Percentiles rank a stretch among this genome's conserved stretches.
Conservation (phyloP, 1,140 invertebrate genomes). For the Cotesia glomerata region DNA sequence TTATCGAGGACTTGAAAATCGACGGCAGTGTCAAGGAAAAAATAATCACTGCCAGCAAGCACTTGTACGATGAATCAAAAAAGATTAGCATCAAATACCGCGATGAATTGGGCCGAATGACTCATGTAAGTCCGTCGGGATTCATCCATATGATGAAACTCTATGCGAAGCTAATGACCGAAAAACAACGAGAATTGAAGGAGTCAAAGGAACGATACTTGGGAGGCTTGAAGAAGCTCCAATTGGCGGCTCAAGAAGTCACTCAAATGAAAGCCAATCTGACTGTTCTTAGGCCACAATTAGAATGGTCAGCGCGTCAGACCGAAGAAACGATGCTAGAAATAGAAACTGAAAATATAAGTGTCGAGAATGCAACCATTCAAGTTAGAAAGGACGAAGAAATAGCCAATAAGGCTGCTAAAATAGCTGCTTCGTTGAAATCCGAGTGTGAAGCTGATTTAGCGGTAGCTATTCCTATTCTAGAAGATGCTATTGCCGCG, state of each 20-base stretch:
- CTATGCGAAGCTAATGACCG: conserved; percentile 63
- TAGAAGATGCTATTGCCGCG: conserved; percentile 69
- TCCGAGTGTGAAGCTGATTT: conserved; percentile 75
- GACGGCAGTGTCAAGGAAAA: conserved; percentile 59
- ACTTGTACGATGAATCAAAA: conserved; percentile 63
- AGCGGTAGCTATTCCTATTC: conserved; percentile 72
- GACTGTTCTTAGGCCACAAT: conserved; percentile 70
- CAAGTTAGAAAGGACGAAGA: conserved; percentile 73
- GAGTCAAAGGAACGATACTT: conserved; percentile 65
- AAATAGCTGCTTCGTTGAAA: conserved; percentile 69
- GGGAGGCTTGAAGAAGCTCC: conserved; percentile 71
- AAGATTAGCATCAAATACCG: conserved; percentile 48
- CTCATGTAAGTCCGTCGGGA: conserved; percentile 65
- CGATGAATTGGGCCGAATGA: conserved; percentile 54
- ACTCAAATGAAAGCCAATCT: conserved; percentile 72
- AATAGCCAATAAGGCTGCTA: conserved; percentile 72
- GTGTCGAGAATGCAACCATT: conserved; percentile 72
- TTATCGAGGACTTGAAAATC: conserved; percentile 66
- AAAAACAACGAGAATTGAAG: conserved; percentile 67
- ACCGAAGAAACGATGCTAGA: conserved; percentile 70
- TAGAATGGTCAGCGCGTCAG: conserved; percentile 71
- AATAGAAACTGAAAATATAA: conserved; percentile 73
- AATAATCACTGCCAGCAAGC: conserved; percentile 65
- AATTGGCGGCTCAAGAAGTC: conserved; percentile 69
- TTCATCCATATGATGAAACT: conserved; percentile 69